A percentile compares a stretch with the other conserved stretches of the same genome.
Evolutionary conservation across 2,113 vertebrate species (phyloP).

Genomic region (Phylloscopus whistleri): DNA sequence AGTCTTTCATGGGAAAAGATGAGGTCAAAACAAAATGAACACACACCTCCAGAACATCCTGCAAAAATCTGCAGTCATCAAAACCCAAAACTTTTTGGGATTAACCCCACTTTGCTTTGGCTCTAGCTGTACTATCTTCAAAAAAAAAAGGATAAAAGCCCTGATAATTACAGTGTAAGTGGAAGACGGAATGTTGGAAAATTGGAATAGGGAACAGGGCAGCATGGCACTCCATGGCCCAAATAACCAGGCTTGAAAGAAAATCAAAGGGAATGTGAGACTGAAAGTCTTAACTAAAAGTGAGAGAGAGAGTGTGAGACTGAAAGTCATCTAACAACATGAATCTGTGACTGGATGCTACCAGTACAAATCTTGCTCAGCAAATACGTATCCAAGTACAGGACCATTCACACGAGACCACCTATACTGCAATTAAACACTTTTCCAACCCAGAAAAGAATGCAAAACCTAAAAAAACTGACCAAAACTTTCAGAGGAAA

Average conservation of each 20-base stretch:
- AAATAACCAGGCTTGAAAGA: neutral
- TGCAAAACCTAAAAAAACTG: neutral
- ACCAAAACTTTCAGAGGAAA: neutral
- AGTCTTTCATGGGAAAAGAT: neutral
- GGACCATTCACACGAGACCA: neutral
- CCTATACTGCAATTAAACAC: neutral
- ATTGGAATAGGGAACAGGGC: neutral
- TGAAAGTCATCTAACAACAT: neutral
- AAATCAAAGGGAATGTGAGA: neutral
- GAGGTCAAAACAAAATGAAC: neutral
- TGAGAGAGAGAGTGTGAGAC: neutral
- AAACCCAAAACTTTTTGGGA: neutral
- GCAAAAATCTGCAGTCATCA: neutral
- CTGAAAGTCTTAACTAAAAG: neutral
- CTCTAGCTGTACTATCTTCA: neutral
- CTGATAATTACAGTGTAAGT: neutral
- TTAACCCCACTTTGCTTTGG: neutral
- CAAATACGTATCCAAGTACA: fast-evolving
- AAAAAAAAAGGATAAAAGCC: neutral
- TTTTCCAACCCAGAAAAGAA: neutral
- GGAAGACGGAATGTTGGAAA: neutral
- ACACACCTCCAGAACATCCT: neutral
- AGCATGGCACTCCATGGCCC: neutral
- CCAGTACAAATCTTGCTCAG: neutral
- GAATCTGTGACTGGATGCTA: neutral